phyloP scores from a whole-genome alignment of 2,888 invertebrate genomes.

The Cancer borealis region DNA sequence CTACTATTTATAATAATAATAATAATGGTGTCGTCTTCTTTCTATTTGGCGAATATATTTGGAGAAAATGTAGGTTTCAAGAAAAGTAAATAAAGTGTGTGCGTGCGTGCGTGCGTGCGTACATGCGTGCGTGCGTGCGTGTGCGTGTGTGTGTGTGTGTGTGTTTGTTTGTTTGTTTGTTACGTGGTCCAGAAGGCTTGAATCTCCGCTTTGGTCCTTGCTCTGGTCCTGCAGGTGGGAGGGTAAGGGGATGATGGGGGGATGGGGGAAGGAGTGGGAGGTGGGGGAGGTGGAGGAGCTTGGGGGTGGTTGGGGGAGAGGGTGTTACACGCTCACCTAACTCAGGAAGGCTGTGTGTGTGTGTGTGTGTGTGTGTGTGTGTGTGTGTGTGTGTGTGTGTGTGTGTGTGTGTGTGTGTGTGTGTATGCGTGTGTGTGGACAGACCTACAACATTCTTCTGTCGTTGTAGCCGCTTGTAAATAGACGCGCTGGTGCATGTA shows the following conservation, averaged over 20 bases:
- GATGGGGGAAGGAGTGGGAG: too few species aligned
- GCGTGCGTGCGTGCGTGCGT: neutral
- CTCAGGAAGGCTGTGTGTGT: neutral
- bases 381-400: neutral
- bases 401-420: neutral
- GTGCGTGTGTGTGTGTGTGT: neutral
- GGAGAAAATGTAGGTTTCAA: too few species aligned
- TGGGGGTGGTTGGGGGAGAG: too few species aligned
- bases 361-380: neutral
- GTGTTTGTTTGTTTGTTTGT: neutral
- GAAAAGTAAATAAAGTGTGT: too few species aligned
- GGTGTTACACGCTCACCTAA: neutral
- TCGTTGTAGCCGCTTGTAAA: neutral
- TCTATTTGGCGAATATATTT: too few species aligned
- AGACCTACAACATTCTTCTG: neutral
- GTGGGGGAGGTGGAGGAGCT: too few species aligned
- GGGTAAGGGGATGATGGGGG: too few species aligned
- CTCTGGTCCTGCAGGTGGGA: too few species aligned
- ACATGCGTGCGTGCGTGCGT: neutral
- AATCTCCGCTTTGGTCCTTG: too few species aligned
- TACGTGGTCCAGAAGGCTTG: neutral
- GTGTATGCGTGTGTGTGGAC: too few species aligned
- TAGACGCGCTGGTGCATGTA: neutral
- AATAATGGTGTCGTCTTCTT: neutral
- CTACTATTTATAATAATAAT: constrained; percentile 25